These are phyloP conservation scores for Ditula angustiorana DNA, from an alignment of 2,888 invertebrate genomes.

Conservation along the genomic window DNA sequence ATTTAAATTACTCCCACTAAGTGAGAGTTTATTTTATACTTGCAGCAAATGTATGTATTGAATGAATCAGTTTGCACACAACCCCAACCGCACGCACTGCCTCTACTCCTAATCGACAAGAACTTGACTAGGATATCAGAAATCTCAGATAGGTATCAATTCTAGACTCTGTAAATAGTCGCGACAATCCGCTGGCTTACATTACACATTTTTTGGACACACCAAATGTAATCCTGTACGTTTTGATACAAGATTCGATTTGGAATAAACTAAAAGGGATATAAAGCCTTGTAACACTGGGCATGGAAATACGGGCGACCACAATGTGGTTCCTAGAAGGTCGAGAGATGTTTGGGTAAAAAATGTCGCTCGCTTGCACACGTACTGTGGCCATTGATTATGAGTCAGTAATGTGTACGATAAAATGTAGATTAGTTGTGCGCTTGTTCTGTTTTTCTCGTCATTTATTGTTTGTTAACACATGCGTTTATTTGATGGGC, in stretches of 20 bases:
- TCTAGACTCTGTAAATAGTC: constrained; percentile 27
- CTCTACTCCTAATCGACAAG: too few relatives aligned
- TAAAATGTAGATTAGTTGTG: constrained; percentile 25
- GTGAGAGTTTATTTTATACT: too few relatives aligned
- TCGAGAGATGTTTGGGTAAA: constrained; percentile 46
- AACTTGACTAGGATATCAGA: constrained; percentile 7
- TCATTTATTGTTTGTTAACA: background rate
- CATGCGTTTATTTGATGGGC: background rate
- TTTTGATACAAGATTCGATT: background rate
- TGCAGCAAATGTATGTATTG: background rate
- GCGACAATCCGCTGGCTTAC: constrained; percentile 10
- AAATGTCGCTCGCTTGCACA: constrained; percentile 41
- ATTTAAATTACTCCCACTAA: too few relatives aligned
- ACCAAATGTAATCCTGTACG: background rate
- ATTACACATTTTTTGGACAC: background rate
- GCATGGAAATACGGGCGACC: constrained; percentile 40
- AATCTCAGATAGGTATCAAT: constrained; percentile 23
- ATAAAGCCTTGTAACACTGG: background rate
- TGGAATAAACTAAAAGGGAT: background rate
- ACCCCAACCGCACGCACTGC: too few relatives aligned
- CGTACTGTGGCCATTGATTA: constrained; percentile 10
- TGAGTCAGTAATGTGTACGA: constrained; percentile 21
- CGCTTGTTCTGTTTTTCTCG: constrained; percentile 9
- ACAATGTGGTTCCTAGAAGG: constrained; percentile 51
- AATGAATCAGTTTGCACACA: too few relatives aligned